Conservation (phyloP, 1,140 invertebrate species). For the Macrobrachium nipponense region DNA sequence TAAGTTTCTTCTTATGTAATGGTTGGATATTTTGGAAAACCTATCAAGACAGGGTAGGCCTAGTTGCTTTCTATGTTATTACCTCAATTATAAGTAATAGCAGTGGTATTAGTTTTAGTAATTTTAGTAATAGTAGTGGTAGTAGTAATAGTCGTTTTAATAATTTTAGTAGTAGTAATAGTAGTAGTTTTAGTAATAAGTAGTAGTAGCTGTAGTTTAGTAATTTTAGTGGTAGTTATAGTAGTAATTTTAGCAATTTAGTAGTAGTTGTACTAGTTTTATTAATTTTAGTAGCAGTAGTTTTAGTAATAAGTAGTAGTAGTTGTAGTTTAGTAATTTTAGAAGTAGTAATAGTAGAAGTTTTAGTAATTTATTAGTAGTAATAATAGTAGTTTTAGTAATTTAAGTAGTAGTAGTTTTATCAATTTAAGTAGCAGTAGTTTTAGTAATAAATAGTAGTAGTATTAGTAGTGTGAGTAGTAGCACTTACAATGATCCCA, state of each 20-base stretch:
- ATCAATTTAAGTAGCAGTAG: neutral
- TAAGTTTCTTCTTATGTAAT: too few species aligned
- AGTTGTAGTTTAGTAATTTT: neutral
- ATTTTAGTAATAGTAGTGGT: too few species aligned
- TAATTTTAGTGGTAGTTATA: too few species aligned
- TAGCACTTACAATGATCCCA: neutral
- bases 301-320: neutral
- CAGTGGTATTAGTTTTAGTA: constrained; percentile 1
- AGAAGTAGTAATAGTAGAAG: neutral
- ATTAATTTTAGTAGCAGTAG: neutral
- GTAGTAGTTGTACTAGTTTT: too few species aligned
- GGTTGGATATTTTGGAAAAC: too few species aligned
- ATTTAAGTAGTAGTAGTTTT: too few species aligned
- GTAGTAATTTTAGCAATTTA: neutral
- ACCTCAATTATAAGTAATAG: neutral
- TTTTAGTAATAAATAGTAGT: neutral
- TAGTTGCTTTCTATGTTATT: too few species aligned
- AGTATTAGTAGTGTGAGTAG: neutral
- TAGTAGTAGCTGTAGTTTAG: too few species aligned
- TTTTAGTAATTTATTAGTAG: too few species aligned
- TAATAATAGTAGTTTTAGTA: neutral
- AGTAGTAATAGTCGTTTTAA: too few species aligned
- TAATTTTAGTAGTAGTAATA: neutral
- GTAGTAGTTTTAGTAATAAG: neutral
- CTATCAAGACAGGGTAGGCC: too few species aligned